Percentiles rank a stretch among this genome's conserved stretches.
Evolutionary conservation across 2,113 vertebrate species (phyloP).

Genomic region (Myrmecobius fasciatus): DNA sequence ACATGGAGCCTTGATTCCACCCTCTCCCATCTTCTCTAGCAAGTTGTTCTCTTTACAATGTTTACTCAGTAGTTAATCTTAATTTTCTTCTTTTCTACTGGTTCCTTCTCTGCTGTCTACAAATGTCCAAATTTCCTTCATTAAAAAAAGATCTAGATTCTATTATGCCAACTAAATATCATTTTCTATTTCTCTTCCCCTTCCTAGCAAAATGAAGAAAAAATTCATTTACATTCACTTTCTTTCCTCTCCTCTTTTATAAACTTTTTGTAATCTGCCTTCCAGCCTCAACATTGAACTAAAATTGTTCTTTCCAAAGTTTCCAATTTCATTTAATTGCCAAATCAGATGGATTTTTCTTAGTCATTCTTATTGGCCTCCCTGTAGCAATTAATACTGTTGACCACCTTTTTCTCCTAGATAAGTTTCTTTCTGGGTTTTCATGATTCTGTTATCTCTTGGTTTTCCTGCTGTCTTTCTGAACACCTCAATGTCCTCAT

Average conservation of each 20-base stretch:
- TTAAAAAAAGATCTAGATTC: background rate
- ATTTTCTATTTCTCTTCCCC: background rate
- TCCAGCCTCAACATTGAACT: background rate
- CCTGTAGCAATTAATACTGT: background rate
- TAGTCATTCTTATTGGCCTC: background rate
- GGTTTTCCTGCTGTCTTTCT: background rate
- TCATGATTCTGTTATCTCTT: background rate
- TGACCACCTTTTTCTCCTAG: background rate
- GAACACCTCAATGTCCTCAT: background rate
- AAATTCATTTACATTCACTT: background rate
- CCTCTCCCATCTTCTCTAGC: background rate
- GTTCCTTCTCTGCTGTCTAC: background rate
- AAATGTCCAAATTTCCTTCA: background rate
- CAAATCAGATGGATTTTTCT: background rate
- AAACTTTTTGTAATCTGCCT: background rate
- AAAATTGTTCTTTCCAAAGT: background rate
- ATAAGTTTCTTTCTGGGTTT: background rate
- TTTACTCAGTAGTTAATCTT: background rate
- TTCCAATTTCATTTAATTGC: background rate
- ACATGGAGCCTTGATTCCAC: background rate
- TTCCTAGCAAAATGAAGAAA: background rate
- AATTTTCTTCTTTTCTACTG: background rate
- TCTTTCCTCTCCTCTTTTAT: background rate
- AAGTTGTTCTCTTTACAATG: background rate
- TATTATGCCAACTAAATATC: background rate